phyloP scores from a whole-genome alignment of 92 coral and sea anemone species.

The Palythoa grandis region DNA sequence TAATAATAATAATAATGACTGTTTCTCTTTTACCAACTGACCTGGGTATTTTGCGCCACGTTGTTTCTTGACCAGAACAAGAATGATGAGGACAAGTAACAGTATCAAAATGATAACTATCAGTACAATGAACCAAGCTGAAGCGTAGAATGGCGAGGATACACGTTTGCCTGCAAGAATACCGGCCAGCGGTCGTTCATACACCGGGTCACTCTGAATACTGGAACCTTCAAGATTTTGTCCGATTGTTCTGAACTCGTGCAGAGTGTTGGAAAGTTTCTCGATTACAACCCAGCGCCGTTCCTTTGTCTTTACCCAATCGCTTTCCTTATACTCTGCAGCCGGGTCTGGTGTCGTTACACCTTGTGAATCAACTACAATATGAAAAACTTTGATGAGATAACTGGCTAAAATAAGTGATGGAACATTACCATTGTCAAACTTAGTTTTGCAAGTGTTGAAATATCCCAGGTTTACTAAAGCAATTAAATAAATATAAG shows the following conservation, averaged over 20 bases:
- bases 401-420: neutral
- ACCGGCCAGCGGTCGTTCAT: conserved; percentile 68
- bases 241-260: conserved; percentile 77
- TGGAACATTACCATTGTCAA: too few relatives aligned
- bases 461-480: too few relatives aligned
- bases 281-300: conserved; percentile 59
- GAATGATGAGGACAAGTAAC: conserved; percentile 53
- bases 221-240: conserved; percentile 60
- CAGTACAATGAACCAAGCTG: conserved; percentile 76
- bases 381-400: neutral
- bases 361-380: conserved; percentile 33
- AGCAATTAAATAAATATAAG: too few relatives aligned
- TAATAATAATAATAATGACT: too few relatives aligned
- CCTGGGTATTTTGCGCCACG: conserved; percentile 84
- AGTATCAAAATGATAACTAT: conserved; percentile 61
- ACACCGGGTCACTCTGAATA: conserved; percentile 61
- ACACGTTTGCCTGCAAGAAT: conserved; percentile 61
- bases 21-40: conserved; percentile 1
- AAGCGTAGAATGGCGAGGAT: conserved; percentile 57
- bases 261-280: conserved; percentile 52
- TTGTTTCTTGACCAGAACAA: conserved; percentile 55
- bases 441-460: too few relatives aligned
- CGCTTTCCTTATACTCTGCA: conserved; percentile 51
- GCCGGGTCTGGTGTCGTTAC: neutral
- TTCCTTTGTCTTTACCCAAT: conserved; percentile 56